phyloP scores from a whole-genome alignment of 2,888 invertebrate genomes.

The Taphrorychus bicolor region DNA sequence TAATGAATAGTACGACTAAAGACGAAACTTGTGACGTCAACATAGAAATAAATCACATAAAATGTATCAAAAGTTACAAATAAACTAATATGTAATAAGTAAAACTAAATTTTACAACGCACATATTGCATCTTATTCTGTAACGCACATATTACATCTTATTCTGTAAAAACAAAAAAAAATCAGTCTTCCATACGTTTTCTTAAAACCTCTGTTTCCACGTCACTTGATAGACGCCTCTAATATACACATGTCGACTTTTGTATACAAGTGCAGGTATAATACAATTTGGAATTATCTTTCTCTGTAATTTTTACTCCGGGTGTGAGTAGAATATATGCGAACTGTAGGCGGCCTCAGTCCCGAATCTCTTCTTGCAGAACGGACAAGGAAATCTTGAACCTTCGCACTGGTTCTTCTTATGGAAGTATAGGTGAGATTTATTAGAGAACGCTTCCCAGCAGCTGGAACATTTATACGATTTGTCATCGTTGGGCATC shows the following conservation, averaged over 20 bases:
- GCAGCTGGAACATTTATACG: conserved; percentile 59
- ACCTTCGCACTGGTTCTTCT: conserved; percentile 59
- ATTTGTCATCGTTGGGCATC: conserved; percentile 43
- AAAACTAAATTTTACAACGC: no score
- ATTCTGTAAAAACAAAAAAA: neutral
- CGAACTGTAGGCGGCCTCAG: conserved; percentile 60
- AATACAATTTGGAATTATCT: neutral
- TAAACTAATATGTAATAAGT: no score
- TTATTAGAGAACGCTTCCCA: conserved; percentile 59
- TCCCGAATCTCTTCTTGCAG: conserved; percentile 60
- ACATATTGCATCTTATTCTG: no score
- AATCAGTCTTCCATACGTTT: neutral
- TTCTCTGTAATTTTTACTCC: conserved; percentile 48
- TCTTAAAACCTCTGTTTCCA: neutral
- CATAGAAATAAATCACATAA: no score
- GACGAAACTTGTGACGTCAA: no score
- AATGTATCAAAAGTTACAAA: no score
- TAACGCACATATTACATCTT: no score
- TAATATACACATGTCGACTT: neutral
- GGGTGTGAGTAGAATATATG: conserved; percentile 61
- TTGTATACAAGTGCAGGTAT: neutral
- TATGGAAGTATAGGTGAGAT: conserved; percentile 59
- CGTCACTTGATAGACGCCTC: neutral
- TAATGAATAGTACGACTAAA: no score
- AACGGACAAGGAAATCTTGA: conserved; percentile 60